Evolutionary conservation across 2,113 vertebrate genomes (phyloP).

Genomic region (Leucoraja erinaceus): DNA sequence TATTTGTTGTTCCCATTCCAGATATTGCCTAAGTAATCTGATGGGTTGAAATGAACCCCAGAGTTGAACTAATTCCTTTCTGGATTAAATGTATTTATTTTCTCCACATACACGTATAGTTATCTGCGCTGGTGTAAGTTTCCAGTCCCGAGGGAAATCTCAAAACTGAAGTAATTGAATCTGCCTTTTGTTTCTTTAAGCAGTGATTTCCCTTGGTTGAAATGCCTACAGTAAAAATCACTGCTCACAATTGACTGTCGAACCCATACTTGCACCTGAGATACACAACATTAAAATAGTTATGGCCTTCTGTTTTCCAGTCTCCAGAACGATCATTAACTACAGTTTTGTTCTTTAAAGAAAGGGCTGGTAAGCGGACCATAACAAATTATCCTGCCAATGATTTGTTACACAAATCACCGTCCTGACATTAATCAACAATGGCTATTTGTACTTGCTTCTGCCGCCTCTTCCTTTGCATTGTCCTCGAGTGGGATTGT

Average conservation of each 20-base stretch:
- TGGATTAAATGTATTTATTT: constrained; percentile 36
- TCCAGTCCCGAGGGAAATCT: constrained; percentile 29
- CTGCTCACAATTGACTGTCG: background rate
- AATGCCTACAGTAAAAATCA: constrained; percentile 31
- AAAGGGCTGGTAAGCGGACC: background rate
- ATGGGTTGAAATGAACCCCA: background rate
- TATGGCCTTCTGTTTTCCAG: background rate
- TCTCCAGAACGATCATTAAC: constrained; percentile 3
- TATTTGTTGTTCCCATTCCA: background rate
- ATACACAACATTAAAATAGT: background rate
- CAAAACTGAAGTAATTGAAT: constrained; percentile 27
- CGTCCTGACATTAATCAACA: constrained; percentile 2
- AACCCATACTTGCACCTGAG: constrained; percentile 1
- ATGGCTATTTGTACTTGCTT: background rate
- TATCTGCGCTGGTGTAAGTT: constrained; percentile 26
- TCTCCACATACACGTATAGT: background rate
- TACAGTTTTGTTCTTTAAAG: background rate
- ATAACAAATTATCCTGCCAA: constrained; percentile 26
- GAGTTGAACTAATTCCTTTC: constrained; percentile 14
- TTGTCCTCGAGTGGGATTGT: background rate
- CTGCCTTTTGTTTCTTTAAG: constrained; percentile 29
- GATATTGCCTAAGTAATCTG: background rate
- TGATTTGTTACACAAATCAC: constrained; percentile 28
- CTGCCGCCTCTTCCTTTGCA: background rate
- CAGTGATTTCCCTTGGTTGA: constrained; percentile 16